Conservation (phyloP, 2,888 invertebrate genomes). For the Bellardia pandia region DNA sequence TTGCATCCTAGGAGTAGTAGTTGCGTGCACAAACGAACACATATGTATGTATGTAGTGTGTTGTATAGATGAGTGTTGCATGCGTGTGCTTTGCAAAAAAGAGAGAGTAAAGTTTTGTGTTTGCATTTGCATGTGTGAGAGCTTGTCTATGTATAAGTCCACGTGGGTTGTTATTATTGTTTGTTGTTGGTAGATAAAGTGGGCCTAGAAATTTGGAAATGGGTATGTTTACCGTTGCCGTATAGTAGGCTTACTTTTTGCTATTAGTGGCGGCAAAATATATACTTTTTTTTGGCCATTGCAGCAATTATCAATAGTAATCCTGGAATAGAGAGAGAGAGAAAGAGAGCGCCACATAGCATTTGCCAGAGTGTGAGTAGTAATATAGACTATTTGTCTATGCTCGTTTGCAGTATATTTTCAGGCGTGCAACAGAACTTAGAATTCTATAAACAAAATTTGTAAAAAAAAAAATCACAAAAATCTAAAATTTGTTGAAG, state of each 20-base stretch:
- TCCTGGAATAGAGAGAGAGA: slow-evolving; percentile 47
- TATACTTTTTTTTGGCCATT: slow-evolving; percentile 66
- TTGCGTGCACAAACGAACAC: slow-evolving; percentile 24
- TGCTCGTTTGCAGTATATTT: slow-evolving; percentile 30
- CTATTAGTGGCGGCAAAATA: slow-evolving; percentile 69
- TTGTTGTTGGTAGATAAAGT: slow-evolving; percentile 68
- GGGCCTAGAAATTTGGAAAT: slow-evolving; percentile 63
- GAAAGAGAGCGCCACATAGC: slow-evolving; percentile 45
- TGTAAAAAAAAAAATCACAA: background rate
- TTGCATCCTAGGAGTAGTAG: slow-evolving; percentile 43
- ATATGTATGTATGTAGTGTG: background rate
- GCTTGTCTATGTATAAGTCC: slow-evolving; percentile 40
- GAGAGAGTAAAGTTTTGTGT: slow-evolving; percentile 51
- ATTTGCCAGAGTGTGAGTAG: slow-evolving; percentile 50
- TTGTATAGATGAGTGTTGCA: slow-evolving; percentile 38
- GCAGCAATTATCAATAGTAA: slow-evolving; percentile 64
- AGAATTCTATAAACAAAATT: slow-evolving; percentile 22
- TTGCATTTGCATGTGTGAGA: slow-evolving; percentile 46
- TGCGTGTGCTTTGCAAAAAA: slow-evolving; percentile 59
- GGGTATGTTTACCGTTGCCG: background rate
- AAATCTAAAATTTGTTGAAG: background rate
- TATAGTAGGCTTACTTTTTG: slow-evolving; percentile 67
- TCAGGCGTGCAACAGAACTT: slow-evolving; percentile 29
- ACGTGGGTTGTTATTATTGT: slow-evolving; percentile 66
- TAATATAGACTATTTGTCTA: slow-evolving; percentile 52